phyloP scores from a whole-genome alignment of 2,888 invertebrate genomes.

The Drosophila kokeensis region DNA sequence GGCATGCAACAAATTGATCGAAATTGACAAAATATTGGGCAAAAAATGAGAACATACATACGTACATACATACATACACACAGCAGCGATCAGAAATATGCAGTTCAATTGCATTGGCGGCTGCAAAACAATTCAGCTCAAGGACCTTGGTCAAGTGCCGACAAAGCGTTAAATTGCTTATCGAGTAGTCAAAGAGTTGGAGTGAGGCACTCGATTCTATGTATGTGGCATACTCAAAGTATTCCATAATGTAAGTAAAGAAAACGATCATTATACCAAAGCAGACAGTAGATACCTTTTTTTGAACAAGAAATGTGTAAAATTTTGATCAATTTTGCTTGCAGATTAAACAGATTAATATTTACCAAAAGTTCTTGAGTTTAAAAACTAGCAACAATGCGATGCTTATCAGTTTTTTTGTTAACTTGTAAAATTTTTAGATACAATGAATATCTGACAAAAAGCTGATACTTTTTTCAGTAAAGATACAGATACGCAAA shows the following conservation, averaged over 20 bases:
- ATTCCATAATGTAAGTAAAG: not conserved
- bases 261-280: not conserved
- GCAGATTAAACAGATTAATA: not conserved
- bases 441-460: not conserved
- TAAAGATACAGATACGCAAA: not conserved
- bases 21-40: conserved; percentile 75
- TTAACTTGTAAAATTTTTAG: not conserved
- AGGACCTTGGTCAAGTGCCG: conserved; percentile 77
- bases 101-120: conserved; percentile 77
- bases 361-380: not conserved
- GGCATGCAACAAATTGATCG: conserved; percentile 80
- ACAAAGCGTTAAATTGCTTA: conserved; percentile 58
- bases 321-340: not conserved
- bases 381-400: not conserved
- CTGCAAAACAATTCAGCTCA: conserved; percentile 74
- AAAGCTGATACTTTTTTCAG: not conserved
- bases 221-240: conserved; percentile 1
- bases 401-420: not conserved
- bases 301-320: not conserved
- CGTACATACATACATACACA: conserved; percentile 24
- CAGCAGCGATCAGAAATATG: conserved; percentile 58
- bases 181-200: conserved; percentile 24
- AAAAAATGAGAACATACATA: conserved; percentile 32
- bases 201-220: conserved; percentile 19
- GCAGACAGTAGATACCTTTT: too few species aligned